Percentiles rank a stretch among this genome's conserved stretches.
phyloP scores from a whole-genome alignment of 1,140 invertebrate species.

The Drosophila sulfurigaster region DNA sequence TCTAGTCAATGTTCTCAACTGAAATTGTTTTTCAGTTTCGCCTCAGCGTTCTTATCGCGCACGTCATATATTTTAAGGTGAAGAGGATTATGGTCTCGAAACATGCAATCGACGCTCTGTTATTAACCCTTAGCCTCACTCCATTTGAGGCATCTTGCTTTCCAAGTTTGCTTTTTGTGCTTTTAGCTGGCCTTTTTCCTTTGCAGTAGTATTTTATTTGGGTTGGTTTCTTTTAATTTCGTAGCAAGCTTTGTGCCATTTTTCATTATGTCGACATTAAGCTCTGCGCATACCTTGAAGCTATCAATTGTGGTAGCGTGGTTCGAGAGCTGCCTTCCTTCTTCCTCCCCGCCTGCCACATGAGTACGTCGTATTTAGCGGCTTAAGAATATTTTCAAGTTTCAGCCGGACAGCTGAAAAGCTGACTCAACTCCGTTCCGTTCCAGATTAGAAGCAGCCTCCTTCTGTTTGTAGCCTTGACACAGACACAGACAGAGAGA shows the following conservation, averaged over 20 bases:
- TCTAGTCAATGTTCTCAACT: constrained; percentile 59
- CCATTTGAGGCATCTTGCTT: constrained; percentile 18
- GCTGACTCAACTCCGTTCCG: neutral
- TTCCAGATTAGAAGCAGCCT: constrained; percentile 26
- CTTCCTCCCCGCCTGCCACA: too few relatives aligned
- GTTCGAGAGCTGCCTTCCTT: constrained; percentile 9
- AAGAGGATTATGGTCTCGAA: constrained; percentile 64
- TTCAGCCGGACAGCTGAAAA: constrained; percentile 22
- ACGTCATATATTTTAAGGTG: constrained; percentile 65
- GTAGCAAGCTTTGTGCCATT: constrained; percentile 44
- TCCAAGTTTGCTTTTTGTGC: neutral
- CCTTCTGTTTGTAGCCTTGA: constrained; percentile 47
- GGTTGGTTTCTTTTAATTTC: constrained; percentile 35
- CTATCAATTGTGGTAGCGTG: constrained; percentile 63
- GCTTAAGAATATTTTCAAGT: constrained; percentile 24
- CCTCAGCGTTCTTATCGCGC: constrained; percentile 59
- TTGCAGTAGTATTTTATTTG: neutral
- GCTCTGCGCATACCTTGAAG: constrained; percentile 55
- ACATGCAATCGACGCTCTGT: constrained; percentile 58
- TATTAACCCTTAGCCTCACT: constrained; percentile 42
- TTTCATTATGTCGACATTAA: constrained; percentile 46
- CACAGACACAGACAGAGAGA: constrained; percentile 27
- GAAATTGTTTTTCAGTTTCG: constrained; percentile 41
- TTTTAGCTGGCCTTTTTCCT: neutral
- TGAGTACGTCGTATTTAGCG: constrained; percentile 2